Evolutionary conservation across 2,113 vertebrate genomes (phyloP).

Genomic region (Apaloderma vittatum): DNA sequence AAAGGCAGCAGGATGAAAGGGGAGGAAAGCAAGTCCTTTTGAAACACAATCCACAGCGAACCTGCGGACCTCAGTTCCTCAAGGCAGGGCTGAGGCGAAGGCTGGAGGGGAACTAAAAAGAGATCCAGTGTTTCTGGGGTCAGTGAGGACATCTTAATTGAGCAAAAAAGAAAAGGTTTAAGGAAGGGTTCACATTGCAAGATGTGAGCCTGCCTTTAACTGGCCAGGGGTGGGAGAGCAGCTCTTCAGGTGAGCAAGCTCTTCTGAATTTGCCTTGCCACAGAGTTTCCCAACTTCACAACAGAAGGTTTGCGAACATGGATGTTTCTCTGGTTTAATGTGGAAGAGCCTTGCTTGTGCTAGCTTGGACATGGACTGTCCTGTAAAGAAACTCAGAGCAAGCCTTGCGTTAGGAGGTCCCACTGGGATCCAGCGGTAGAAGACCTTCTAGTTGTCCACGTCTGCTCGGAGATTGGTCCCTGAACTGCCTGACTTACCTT

Average conservation of each 20-base stretch:
- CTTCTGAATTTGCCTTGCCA: not conserved
- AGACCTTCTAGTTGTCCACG: not conserved
- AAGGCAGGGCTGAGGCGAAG: not conserved
- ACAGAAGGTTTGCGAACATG: not conserved
- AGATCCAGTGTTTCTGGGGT: not conserved
- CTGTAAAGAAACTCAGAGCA: not conserved
- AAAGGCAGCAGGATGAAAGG: conserved; percentile 22
- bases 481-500: not conserved
- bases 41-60: not conserved
- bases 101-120: not conserved
- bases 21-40: not conserved
- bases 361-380: not conserved
- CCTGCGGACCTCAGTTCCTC: not conserved
- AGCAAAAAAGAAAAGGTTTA: not conserved
- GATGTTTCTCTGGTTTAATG: not conserved
- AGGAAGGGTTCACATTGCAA: not conserved
- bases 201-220: not conserved
- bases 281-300: not conserved
- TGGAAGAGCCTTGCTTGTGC: not conserved
- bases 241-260: not conserved
- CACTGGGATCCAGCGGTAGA: not conserved
- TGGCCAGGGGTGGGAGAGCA: not conserved
- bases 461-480: not conserved
- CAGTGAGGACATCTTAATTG: not conserved
- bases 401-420: not conserved